Evolutionary conservation across 2,888 invertebrate species (phyloP).

Genomic region (Leuctra nigra): DNA sequence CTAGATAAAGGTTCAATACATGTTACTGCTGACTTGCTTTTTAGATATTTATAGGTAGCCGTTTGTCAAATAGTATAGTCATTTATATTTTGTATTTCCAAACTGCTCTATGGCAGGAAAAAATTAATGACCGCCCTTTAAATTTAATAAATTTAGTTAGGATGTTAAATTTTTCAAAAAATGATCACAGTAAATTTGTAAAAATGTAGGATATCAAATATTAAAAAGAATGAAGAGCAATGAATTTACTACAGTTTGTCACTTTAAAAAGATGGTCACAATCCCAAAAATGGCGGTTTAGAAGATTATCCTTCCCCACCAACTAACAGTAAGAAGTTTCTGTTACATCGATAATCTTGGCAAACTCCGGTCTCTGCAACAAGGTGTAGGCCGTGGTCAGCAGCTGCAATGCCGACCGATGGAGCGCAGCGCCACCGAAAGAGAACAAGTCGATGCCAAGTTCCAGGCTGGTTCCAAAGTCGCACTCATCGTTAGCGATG

Average conservation of each 20-base stretch:
- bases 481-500: constrained; percentile 91
- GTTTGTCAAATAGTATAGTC: too few species aligned
- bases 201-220: neutral
- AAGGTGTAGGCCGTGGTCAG: constrained; percentile 70
- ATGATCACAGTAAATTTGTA: constrained; percentile 4
- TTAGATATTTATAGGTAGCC: too few species aligned
- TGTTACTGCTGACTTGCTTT: too few species aligned
- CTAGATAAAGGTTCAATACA: too few species aligned
- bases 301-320: neutral
- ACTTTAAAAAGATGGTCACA: too few species aligned
- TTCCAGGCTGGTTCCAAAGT: constrained; percentile 90
- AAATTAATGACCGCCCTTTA: too few species aligned
- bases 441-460: constrained; percentile 80
- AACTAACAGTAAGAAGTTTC: neutral
- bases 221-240: neutral
- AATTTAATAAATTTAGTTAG: too few species aligned
- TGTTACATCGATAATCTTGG: constrained; percentile 59
- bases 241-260: too few species aligned
- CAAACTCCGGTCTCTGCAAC: constrained; percentile 63
- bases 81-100: too few species aligned
- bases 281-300: too few species aligned
- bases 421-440: constrained; percentile 61
- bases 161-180: too few species aligned
- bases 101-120: too few species aligned
- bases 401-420: constrained; percentile 55